These are phyloP conservation scores for Cherax destructor DNA, from an alignment of 1,140 invertebrate genomes.

Conservation along the genomic window DNA sequence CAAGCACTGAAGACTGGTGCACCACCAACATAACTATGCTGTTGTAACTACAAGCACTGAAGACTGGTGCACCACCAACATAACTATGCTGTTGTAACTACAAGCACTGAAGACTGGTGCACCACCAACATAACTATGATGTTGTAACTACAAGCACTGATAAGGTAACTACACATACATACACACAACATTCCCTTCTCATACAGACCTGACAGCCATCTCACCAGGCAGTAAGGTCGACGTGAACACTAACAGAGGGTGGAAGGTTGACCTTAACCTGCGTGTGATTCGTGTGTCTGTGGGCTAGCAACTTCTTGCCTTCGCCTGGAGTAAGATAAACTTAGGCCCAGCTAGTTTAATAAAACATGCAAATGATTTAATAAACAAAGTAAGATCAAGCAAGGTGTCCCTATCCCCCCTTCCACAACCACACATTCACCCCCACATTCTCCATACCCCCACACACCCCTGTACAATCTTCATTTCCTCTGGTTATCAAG, in stretches of 20 bases:
- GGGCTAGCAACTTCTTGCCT: neutral
- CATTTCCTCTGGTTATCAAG: neutral
- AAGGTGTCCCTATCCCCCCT: neutral
- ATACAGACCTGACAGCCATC: too few relatives aligned
- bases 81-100: too few relatives aligned
- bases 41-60: too few relatives aligned
- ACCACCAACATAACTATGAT: too few relatives aligned
- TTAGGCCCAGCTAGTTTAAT: neutral
- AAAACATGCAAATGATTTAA: conserved; percentile 59
- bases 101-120: too few relatives aligned
- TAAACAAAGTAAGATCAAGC: conserved; percentile 53
- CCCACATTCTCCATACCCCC: neutral
- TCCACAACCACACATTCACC: neutral
- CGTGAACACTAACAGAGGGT: neutral
- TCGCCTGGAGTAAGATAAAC: conserved; percentile 22
- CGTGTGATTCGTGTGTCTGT: neutral
- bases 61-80: too few relatives aligned
- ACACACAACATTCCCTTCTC: too few relatives aligned
- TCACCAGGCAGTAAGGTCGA: neutral
- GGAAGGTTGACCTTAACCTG: neutral
- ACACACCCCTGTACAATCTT: neutral
- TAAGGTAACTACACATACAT: too few relatives aligned
- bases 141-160: too few relatives aligned
- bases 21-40: too few relatives aligned
- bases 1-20: too few relatives aligned